Evolutionary conservation across 2,797 vertebrate species (phyloP), one percentile per base, ranked within the genome.

Genomic region (Gallinago nigripennis): DNA sequence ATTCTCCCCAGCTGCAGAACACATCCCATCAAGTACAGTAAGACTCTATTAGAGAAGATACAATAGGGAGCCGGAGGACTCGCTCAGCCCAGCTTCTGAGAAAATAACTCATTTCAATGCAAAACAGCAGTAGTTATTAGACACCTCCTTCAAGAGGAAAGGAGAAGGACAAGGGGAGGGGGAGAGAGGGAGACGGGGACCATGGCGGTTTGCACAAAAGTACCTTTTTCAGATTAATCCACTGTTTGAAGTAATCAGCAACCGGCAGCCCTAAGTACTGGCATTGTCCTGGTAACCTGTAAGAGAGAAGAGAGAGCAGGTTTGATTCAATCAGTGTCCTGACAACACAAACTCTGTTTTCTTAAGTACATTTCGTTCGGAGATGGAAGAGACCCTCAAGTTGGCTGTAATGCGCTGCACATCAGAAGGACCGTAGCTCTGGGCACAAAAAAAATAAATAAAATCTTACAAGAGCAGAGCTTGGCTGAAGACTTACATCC

Each of bases 141-240:
- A 97, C 97, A 97, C 97, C 97, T 97, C 92, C 97, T 91, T 86
- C 94, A 94, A 96, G 87, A 94, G 95, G 72, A 64, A 86, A 95
- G 88, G 89, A 96, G 78, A 92, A 95, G 92, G 90, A 84, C 85
- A 95, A 94, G 71, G 80, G 80, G 64, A 83, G 78, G 90, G 83
- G 85, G 31, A 95, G 66, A 81, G 46, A 81, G 56, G 53, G 78
- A 80, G 50, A 73, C 2, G 8, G 92, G 60, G 79, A 89, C 80
- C 37, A 60, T n/a, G 68, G 68, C 58, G 90, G 85, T 92, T 95
- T 93, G 81, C 91, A 96, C 91, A 96, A 94, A 96, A 97, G 97
- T 98, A 98, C 98, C 98, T 98, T 98, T 98, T 98, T 98, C 97
- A 98, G 98, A 98, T 98, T 98, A 98, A 98, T 98, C 98, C 98